Base-by-base conservation (phyloP, 2,797 vertebrate genomes). In the Malacoctenus gilli region DNA sequence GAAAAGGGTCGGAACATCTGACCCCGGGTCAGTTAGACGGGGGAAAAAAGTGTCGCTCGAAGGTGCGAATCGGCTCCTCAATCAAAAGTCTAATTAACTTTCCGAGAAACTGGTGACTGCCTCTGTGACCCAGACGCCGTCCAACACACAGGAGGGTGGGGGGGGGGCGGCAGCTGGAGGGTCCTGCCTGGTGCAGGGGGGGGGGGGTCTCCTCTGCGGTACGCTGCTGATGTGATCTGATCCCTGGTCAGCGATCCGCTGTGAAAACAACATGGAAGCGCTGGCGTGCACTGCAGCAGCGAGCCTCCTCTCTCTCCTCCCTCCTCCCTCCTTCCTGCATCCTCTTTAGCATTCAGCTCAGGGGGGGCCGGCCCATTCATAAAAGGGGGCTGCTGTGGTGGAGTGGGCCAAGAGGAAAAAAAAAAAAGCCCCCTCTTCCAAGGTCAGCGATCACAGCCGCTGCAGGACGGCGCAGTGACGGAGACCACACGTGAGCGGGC, bases 361-460 rank as follows among this genome's bases (percentile, higher is more conserved):
- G 77, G 69, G 80, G 77, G 69, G 47, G 59, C 44, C 54, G 19
- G 58, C 47, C 82, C 86, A 87, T 87, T 88, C 85, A 88, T 88
- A 84, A 86, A 82, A 79, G 58, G 49, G 66, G 68, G 54, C 66
- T 46, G 51, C 66, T 46, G 59, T 42, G 18, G 43, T 75, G 68
- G 62, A 68, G 62, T 68, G 72, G 82, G 76, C 65, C 74, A 32
- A 32, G 1, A 32, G 12, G 12, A 32, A 32, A 32, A 32, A 32
- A 32, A 10, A 11, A 32, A 32, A 31, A 31, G 83, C 81, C 60
- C 63, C 72, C 53, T 80, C 72, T 28, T 77, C 80, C 83, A 84
- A 85, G 85, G 83, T 85, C 85, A 84, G 75, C 64, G 5, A 68
- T 53, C 72, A 42, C 63, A 72, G 40, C 61, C 19, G 31, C 62